Percentiles rank a stretch among this genome's conserved stretches.
phyloP scores from a whole-genome alignment of 2,888 invertebrate species.

The Eristalis intricaria region DNA sequence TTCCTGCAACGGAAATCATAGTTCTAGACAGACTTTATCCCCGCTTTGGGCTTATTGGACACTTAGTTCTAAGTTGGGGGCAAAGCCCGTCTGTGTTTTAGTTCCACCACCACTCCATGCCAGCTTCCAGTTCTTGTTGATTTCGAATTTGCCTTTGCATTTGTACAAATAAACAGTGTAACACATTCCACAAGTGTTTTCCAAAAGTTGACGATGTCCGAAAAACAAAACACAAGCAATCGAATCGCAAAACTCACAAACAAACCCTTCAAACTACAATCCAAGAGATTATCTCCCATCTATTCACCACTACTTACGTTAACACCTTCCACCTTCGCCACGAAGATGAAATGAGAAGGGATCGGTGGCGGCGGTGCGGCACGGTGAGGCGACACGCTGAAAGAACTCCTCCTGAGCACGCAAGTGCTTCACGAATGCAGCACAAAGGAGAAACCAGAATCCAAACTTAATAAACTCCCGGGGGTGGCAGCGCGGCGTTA shows the following conservation, averaged over 20 bases:
- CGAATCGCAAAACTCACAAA: background rate
- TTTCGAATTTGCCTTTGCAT: no score
- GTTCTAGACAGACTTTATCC: no score
- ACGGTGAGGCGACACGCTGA: no score
- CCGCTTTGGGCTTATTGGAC: no score
- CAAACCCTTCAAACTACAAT: background rate
- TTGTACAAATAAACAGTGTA: no score
- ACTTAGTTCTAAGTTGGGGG: no score
- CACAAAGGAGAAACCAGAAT: constrained; percentile 3
- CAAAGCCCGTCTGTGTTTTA: no score
- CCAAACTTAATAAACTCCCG: constrained; percentile 34
- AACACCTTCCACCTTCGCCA: background rate
- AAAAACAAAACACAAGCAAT: background rate
- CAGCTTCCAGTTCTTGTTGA: no score
- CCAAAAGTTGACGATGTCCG: background rate
- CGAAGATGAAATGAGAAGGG: background rate
- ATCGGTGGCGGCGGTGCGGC: background rate
- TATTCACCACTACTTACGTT: background rate
- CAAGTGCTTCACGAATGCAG: constrained; percentile 21
- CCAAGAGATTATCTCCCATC: constrained; percentile 26
- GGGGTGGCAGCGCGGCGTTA: constrained; percentile 39
- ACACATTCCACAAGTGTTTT: no score
- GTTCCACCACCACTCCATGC: no score
- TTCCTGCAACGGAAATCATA: no score
- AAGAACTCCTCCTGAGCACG: constrained; percentile 41